phyloP scores from a whole-genome alignment of 2,888 invertebrate species.

The Ernsta delagoae region DNA sequence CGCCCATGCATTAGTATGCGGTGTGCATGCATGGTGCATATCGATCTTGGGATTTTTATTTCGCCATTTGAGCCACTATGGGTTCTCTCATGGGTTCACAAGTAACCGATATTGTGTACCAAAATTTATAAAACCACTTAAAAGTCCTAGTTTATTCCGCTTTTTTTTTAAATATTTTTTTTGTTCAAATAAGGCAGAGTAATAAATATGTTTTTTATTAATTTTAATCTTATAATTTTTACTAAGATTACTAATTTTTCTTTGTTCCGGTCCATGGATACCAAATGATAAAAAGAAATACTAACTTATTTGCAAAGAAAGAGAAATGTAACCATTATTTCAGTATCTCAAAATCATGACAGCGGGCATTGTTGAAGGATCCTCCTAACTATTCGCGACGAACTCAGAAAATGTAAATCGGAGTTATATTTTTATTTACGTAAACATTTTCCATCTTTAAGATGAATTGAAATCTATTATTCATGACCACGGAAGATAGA shows the following conservation, averaged over 20 bases:
- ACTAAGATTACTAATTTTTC: no score
- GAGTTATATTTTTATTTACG: background rate
- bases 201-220: no score
- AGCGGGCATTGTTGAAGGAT: conserved; percentile 1
- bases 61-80: conserved; percentile 15
- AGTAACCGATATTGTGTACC: no score
- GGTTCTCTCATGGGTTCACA: conserved; percentile 14
- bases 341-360: background rate
- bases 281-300: no score
- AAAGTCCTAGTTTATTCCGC: no score
- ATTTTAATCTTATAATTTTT: no score
- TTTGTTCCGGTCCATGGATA: no score
- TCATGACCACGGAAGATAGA: no score
- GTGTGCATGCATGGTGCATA: conserved; percentile 25
- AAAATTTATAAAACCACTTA: no score
- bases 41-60: conserved; percentile 29
- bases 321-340: background rate
- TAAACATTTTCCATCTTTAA: conserved; percentile 2
- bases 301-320: background rate
- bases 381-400: background rate
- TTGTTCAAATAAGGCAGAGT: no score
- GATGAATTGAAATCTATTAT: background rate
- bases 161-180: no score
- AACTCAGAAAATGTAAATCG: conserved; percentile 1
- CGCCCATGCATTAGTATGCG: conserved; percentile 23